Evolutionary conservation across 2,113 vertebrate species (phyloP).

Genomic region (Coptodon rendalli): DNA sequence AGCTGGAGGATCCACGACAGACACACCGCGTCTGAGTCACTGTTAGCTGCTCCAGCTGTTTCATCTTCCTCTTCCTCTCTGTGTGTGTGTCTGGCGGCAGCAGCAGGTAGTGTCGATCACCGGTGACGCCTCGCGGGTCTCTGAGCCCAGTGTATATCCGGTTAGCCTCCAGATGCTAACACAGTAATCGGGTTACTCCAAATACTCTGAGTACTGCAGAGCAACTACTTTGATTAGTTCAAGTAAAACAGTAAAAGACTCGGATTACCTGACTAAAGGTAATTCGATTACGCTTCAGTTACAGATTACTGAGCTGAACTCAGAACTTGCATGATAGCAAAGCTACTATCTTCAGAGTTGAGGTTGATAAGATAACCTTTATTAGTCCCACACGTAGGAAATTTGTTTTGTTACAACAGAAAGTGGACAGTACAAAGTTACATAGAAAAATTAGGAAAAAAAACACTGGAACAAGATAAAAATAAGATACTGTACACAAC

Average conservation of each 20-base stretch:
- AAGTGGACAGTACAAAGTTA: neutral
- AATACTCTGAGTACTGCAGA: neutral
- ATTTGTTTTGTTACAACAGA: neutral
- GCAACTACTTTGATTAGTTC: neutral
- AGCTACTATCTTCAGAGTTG: neutral
- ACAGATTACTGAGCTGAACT: neutral
- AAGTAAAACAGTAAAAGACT: neutral
- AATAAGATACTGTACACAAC: neutral
- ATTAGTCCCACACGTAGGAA: neutral
- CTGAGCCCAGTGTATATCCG: neutral
- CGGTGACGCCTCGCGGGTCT: neutral
- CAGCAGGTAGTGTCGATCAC: neutral
- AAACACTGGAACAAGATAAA: neutral
- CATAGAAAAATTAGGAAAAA: neutral
- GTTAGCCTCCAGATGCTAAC: neutral
- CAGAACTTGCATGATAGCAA: neutral
- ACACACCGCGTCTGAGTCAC: neutral
- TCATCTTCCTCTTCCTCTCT: neutral
- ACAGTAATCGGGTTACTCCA: neutral
- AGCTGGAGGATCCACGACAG: neutral
- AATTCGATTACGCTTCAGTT: neutral
- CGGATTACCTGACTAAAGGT: neutral
- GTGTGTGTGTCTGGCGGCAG: neutral
- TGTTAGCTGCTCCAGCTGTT: neutral
- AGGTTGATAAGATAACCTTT: neutral